Evolutionary conservation across 2,888 invertebrate species (phyloP).

Genomic region (Spodoptera exigua): DNA sequence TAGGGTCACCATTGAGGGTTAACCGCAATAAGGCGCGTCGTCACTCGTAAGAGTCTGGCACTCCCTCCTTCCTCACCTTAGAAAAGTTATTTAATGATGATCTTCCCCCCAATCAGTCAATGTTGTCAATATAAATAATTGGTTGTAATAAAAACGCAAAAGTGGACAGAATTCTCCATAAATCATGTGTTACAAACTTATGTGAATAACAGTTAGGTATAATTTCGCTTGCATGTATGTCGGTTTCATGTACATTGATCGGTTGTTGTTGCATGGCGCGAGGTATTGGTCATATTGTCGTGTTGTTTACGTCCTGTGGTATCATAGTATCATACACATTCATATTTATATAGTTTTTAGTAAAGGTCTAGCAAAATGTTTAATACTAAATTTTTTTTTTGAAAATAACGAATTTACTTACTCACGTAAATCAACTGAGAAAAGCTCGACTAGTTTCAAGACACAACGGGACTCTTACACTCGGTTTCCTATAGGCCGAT

Average conservation of each 20-base stretch:
- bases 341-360: conserved; percentile 10
- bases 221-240: conserved; percentile 55
- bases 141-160: neutral
- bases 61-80: too few species aligned
- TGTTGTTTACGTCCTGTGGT: conserved; percentile 31
- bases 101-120: too few species aligned
- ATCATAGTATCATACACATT: conserved; percentile 7
- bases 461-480: too few species aligned
- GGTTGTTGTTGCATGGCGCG: conserved; percentile 45
- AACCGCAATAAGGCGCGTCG: too few species aligned
- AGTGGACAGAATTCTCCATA: conserved; percentile 20
- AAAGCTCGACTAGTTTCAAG: too few species aligned
- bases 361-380: conserved; percentile 39
- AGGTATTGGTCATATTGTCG: conserved; percentile 38
- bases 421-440: too few species aligned
- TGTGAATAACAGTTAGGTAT: conserved; percentile 18
- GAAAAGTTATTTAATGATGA: too few species aligned
- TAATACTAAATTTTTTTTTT: neutral
- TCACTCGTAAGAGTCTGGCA: too few species aligned
- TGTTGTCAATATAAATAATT: too few species aligned
- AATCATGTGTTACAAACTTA: conserved; percentile 5
- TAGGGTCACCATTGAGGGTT: too few species aligned
- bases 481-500: too few species aligned
- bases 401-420: too few species aligned
- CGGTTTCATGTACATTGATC: conserved; percentile 34